phyloP scores from a whole-genome alignment of 2,797 vertebrate genomes.

The Odontamblyopus lacepedii region DNA sequence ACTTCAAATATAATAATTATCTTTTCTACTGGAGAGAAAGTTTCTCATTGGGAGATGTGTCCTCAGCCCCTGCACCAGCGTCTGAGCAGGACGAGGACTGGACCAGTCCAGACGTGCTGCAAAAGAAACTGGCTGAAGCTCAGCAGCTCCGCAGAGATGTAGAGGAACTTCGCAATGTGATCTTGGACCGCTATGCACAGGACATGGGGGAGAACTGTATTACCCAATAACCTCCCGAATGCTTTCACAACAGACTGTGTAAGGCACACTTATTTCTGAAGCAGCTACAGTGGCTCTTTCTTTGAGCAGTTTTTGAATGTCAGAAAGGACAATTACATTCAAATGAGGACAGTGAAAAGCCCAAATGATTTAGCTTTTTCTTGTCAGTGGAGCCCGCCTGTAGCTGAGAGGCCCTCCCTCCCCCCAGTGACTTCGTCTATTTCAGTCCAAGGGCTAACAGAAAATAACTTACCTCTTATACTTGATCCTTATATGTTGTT shows the following conservation, averaged over 20 bases:
- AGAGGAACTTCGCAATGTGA: constrained; percentile 89
- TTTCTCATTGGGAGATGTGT: not conserved
- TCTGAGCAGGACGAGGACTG: constrained; percentile 80
- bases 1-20: not conserved
- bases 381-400: constrained; percentile 46
- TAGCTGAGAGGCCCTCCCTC: constrained; percentile 45
- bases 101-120: constrained; percentile 84
- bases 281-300: constrained; percentile 26
- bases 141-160: constrained; percentile 90
- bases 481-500: constrained; percentile 65
- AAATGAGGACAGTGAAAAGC: constrained; percentile 61
- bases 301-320: constrained; percentile 41
- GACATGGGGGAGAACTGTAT: constrained; percentile 99
- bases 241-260: constrained; percentile 13
- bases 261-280: constrained; percentile 16
- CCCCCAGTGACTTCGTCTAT: constrained; percentile 57
- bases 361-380: constrained; percentile 52
- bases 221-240: constrained; percentile 79
- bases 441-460: constrained; percentile 73
- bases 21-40: not conserved
- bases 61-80: constrained; percentile 73
- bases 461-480: constrained; percentile 73
- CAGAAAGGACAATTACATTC: constrained; percentile 44
- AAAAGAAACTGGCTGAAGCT: constrained; percentile 87
- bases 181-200: constrained; percentile 95